Conservation (phyloP, 2,888 invertebrate species). For the Argynnis bischoffii region DNA sequence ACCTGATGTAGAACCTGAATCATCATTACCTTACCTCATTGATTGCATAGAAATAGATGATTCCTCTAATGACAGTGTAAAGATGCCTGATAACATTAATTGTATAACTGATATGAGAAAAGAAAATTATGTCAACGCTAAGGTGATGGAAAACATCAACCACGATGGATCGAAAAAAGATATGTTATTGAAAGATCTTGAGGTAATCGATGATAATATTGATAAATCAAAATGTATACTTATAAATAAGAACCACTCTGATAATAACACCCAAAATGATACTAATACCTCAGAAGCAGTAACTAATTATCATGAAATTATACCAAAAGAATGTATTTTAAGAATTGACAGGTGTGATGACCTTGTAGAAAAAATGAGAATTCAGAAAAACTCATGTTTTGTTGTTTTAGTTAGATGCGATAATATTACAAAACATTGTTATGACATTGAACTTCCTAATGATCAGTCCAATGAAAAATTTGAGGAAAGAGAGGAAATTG, state of each 20-base stretch:
- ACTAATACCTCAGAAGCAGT: neutral
- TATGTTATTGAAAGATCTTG: constrained; percentile 21
- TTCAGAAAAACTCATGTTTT: constrained; percentile 49
- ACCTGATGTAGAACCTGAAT: neutral
- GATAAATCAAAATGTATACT: neutral
- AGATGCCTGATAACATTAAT: constrained; percentile 7
- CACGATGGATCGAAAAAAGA: constrained; percentile 16
- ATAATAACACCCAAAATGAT: neutral
- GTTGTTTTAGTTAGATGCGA: constrained; percentile 58
- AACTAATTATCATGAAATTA: constrained; percentile 1
- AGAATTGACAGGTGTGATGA: constrained; percentile 56
- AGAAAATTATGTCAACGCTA: neutral
- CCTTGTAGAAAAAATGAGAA: constrained; percentile 47
- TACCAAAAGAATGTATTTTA: constrained; percentile 47
- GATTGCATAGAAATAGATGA: constrained; percentile 60
- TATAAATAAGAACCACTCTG: neutral
- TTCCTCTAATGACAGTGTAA: constrained; percentile 54
- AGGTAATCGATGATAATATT: neutral
- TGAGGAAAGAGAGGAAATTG: neutral
- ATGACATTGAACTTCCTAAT: neutral
- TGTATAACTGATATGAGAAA: neutral
- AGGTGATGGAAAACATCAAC: too few relatives aligned
- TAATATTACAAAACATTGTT: constrained; percentile 23
- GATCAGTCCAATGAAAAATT: neutral
- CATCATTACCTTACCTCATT: constrained; percentile 2